Percentiles rank a stretch among this genome's conserved stretches.
Conservation (phyloP, 2,888 invertebrate genomes). For the Pachymerium ferrugineum region DNA sequence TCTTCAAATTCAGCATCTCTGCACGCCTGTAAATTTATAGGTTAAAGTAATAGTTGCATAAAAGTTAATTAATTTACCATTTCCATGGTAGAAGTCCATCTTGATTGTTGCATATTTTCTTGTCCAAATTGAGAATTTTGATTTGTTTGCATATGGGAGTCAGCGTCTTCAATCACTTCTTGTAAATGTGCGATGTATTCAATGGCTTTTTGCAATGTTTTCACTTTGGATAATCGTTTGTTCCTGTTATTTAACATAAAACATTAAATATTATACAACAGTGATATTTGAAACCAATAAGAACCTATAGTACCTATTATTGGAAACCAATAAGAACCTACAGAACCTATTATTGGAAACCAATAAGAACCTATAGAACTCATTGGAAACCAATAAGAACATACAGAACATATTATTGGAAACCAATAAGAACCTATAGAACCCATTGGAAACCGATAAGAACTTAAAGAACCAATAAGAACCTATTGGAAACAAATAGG, state of each 20-base stretch:
- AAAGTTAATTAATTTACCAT: neutral
- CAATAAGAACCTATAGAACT: too few relatives aligned
- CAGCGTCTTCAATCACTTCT: slow-evolving; percentile 44
- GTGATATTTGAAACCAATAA: neutral
- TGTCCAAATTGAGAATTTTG: neutral
- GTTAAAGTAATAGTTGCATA: neutral
- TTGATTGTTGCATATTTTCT: neutral
- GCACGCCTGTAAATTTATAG: neutral
- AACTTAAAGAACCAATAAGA: too few relatives aligned
- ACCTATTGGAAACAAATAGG: too few relatives aligned
- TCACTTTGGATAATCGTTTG: slow-evolving; percentile 60
- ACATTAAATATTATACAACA: neutral
- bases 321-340: too few relatives aligned
- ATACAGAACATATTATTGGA: too few relatives aligned
- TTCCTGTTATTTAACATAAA: slow-evolving; percentile 45
- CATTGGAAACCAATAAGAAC: too few relatives aligned
- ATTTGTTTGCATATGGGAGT: slow-evolving; percentile 29
- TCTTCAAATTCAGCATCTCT: neutral
- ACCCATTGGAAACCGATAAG: too few relatives aligned
- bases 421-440: too few relatives aligned
- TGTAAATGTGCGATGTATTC: slow-evolving; percentile 57
- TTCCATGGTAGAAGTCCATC: slow-evolving; percentile 20
- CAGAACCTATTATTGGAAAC: too few relatives aligned
- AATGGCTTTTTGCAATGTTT: slow-evolving; percentile 59
- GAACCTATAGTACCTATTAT: too few relatives aligned